Conservation (phyloP, 2,797 vertebrate species). For the Pseudochirops corinnae region DNA sequence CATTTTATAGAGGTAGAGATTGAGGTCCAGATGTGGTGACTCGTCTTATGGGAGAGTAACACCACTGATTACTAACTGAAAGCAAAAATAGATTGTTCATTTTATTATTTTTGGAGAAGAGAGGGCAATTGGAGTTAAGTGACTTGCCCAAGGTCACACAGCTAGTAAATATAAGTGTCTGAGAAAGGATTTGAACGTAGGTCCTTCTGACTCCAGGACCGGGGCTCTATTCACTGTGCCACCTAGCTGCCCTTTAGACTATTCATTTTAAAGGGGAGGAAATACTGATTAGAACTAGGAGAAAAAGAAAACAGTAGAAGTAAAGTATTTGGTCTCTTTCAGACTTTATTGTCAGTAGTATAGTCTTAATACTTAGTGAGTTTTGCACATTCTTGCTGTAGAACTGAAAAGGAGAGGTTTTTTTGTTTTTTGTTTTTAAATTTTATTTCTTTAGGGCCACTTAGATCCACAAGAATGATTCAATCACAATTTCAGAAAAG, state of each 20-base stretch:
- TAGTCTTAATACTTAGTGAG: not conserved
- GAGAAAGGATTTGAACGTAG: too few species aligned
- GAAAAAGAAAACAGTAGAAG: not conserved
- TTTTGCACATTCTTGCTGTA: not conserved
- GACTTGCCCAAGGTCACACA: too few species aligned
- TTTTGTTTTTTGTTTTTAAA: too few species aligned
- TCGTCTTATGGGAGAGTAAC: conserved; percentile 6
- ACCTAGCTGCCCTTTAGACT: not conserved
- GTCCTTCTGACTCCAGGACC: too few species aligned
- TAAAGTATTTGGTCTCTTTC: not conserved
- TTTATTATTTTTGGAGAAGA: not conserved
- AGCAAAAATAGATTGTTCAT: not conserved
- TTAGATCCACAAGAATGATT: not conserved
- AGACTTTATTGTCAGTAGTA: not conserved
- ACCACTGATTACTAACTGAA: not conserved
- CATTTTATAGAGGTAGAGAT: conserved; percentile 30
- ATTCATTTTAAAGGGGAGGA: not conserved
- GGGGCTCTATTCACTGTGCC: too few species aligned
- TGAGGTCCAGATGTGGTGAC: not conserved
- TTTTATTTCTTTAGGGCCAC: not conserved
- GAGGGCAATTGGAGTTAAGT: too few species aligned
- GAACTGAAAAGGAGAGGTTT: not conserved
- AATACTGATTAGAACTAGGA: not conserved
- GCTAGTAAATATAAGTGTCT: too few species aligned
- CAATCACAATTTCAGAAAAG: not conserved